phyloP scores from a whole-genome alignment of 2,797 vertebrate genomes.

The Schizothorax lantsangensis region DNA sequence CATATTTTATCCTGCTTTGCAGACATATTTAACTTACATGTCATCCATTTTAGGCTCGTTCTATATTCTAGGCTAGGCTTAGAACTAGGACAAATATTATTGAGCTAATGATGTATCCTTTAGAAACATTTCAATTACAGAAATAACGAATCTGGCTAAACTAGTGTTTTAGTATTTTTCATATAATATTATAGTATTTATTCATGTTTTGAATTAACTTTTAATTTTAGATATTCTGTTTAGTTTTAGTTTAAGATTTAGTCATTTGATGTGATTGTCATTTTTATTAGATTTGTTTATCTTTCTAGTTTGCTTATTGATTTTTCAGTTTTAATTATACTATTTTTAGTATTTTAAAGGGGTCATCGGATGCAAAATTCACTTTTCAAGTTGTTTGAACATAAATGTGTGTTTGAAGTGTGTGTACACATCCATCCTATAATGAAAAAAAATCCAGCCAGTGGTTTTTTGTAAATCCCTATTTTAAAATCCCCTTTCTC shows the following conservation, averaged over 20 bases:
- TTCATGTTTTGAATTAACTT: background rate
- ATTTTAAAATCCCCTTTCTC: too few species aligned
- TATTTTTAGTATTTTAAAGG: background rate
- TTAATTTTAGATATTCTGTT: background rate
- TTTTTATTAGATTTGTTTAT: background rate
- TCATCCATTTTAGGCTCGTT: constrained; percentile 54
- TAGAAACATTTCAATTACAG: background rate
- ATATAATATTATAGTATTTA: background rate
- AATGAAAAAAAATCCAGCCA: too few species aligned
- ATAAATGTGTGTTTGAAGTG: too few species aligned
- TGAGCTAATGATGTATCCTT: background rate
- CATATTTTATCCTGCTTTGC: constrained; percentile 69
- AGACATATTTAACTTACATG: constrained; percentile 60
- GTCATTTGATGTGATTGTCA: background rate
- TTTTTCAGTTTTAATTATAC: too few species aligned
- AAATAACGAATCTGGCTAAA: background rate
- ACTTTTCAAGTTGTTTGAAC: too few species aligned
- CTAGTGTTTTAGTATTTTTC: background rate
- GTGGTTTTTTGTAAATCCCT: too few species aligned
- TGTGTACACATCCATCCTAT: too few species aligned
- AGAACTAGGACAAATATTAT: constrained; percentile 25
- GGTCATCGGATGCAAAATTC: too few species aligned
- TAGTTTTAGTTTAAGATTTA: background rate
- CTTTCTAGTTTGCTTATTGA: background rate
- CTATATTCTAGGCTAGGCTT: constrained; percentile 12